Base-by-base conservation (phyloP, 2,888 invertebrate species). In the Autographa pulchrina region DNA sequence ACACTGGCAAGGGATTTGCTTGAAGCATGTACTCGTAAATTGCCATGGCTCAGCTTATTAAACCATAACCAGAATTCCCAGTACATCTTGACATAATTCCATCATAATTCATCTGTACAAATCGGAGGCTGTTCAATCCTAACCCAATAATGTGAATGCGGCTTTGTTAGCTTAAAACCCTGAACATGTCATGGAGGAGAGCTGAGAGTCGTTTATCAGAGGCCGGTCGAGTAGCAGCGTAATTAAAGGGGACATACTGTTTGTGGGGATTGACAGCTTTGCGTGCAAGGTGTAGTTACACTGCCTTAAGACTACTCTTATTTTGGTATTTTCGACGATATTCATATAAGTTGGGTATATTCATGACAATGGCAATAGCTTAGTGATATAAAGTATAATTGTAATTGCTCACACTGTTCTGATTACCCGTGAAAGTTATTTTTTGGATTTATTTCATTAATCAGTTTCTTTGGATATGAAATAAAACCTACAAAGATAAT, bases 181-280 rank as follows among this genome's bases (percentile, higher is more conserved):
- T 89, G 92, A 90, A 92, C 89, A 89, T 93, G 93, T 93, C 94
- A 92, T 91, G 90, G 80, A 85, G 88, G 69, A 86, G 82, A 88
- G 85, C 83, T 86, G 84, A 93, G 93, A 91, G 93, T 92, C 92
- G 91, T 94, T 93, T 92, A 93, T 94, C 93, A 92, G 90, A 84
- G 89, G 80, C 87, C 86, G 87, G 91, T 92, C 91, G 93, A 94
- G 94, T 89, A 91, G 91, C 89, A 84, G 90, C 89, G 92, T 94
- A 94, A 94, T 94, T 94, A 94, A 94, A 93, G 90, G 89, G 86
- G 88, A 89, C 89, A 83, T 81, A 82, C 65, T 66, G 72, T 67
- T 88, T 0, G 6, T 0, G 7, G 31, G 59, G 32, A 43, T 41
- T 61, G 0, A 3, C 4, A 62, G 43, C 63, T 43, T 41, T 5